Evolutionary conservation across 2,888 invertebrate species (phyloP), one percentile per base, ranked within the genome.

Genomic region (Tridacna gigas): DNA sequence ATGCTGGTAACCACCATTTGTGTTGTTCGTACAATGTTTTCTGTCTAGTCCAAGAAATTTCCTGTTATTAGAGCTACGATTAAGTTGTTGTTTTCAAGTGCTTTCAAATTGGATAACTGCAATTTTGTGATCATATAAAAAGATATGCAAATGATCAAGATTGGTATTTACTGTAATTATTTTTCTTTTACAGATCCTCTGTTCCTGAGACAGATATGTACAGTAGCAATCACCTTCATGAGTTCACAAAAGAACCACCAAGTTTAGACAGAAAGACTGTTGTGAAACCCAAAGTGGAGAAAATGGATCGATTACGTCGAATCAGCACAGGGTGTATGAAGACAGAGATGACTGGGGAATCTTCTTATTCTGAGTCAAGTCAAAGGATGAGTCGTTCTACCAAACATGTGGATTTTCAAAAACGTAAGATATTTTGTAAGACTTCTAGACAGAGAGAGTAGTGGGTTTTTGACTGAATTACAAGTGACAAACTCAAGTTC

Each of bases 261-360:
- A 88, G 86, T 74, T 76, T 89, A 15, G 90, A 91, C 83, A 61
- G 79, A 13, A 77, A 76, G 67, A 86, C 81, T 61, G 79, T 89
- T 45, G 83, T 90, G 13, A 91, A 90, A 48, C 91, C 91, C 45
- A 89, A 93, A 18, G 92, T 94, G 74, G 94, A 94, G 13, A 92
- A 93, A 74, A 90, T 92, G 18, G 94, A 95, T 78, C 92, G 94
- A 79, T 79, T 92, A 69, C 95, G 98, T 88, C 96, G 98, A 91
- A 97, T 97, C 13, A 97, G 97, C 91, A 97, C 96, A 0, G 97
- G 97, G 0, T 97, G 97, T 92, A 97, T 97, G 63, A 97, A 90
- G 79, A 91, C 91, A 25, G 93, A 92, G 83, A 90, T 91, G 69
- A 90, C 90, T 45, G 91, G 89, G 67, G 91, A 77, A 56, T 69